These are phyloP conservation scores for Trachelipus rathkii DNA, from an alignment of 1,140 invertebrate species.

Conservation along the genomic window DNA sequence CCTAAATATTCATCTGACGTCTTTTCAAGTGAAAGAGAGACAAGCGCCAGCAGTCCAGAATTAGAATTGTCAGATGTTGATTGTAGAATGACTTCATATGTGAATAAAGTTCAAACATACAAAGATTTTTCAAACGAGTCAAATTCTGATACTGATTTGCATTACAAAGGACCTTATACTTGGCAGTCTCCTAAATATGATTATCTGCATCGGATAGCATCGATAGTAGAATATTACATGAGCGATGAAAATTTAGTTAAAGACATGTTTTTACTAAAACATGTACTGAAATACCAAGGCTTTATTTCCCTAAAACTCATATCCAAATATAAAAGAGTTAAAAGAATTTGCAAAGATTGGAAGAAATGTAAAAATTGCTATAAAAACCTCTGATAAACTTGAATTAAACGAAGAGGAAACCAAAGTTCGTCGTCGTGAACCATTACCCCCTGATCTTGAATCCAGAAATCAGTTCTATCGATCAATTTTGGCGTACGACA, in stretches of 20 bases:
- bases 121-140: neutral
- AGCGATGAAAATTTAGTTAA: constrained; percentile 90
- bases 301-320: constrained; percentile 90
- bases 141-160: neutral
- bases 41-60: neutral
- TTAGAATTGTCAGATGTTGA: neutral
- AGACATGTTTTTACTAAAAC: constrained; percentile 89
- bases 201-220: neutral
- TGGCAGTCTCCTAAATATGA: neutral
- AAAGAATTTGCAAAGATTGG: constrained; percentile 88
- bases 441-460: constrained; percentile 82
- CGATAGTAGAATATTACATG: constrained; percentile 84
- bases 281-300: constrained; percentile 87
- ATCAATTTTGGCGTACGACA: constrained; percentile 77
- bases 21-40: neutral
- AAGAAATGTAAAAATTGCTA: constrained; percentile 77
- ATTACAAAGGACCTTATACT: neutral
- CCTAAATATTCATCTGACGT: neutral
- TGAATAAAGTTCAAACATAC: neutral
- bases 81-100: neutral
- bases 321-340: constrained; percentile 86
- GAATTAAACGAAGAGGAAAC: constrained; percentile 86
- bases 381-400: constrained; percentile 70
- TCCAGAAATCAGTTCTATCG: constrained; percentile 69
- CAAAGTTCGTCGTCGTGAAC: constrained; percentile 75